Conservation (phyloP, 2,113 vertebrate species). For the Thryonomys swinderianus region DNA sequence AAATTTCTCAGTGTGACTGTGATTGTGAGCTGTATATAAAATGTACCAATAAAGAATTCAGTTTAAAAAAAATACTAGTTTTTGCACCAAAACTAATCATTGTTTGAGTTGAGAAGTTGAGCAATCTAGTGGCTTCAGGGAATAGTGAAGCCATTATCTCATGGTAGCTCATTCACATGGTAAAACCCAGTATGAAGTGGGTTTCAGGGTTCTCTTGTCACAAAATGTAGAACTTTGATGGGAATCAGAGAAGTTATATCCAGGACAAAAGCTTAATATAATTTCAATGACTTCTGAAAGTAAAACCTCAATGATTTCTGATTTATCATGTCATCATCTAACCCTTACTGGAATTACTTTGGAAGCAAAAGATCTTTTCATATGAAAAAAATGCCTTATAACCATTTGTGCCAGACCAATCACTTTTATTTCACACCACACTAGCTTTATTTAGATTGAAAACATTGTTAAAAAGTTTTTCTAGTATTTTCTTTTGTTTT, state of each 20-base stretch:
- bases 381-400: background rate
- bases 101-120: background rate
- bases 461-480: background rate
- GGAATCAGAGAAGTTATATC: background rate
- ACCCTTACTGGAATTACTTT: background rate
- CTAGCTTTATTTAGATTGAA: background rate
- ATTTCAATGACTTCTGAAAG: background rate
- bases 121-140: background rate
- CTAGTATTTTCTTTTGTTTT: background rate
- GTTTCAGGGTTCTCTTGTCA: background rate
- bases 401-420: background rate
- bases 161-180: background rate
- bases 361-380: background rate
- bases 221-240: background rate
- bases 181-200: background rate
- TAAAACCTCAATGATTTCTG: background rate
- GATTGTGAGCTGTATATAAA: too few relatives aligned
- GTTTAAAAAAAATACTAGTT: too few relatives aligned
- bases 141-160: background rate
- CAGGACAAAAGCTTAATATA: background rate
- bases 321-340: background rate
- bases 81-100: background rate
- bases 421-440: background rate
- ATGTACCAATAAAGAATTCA: too few relatives aligned
- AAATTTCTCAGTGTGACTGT: too few relatives aligned